Evolutionary conservation across 2,888 invertebrate genomes (phyloP).

Genomic region (Conomelus anceps): DNA sequence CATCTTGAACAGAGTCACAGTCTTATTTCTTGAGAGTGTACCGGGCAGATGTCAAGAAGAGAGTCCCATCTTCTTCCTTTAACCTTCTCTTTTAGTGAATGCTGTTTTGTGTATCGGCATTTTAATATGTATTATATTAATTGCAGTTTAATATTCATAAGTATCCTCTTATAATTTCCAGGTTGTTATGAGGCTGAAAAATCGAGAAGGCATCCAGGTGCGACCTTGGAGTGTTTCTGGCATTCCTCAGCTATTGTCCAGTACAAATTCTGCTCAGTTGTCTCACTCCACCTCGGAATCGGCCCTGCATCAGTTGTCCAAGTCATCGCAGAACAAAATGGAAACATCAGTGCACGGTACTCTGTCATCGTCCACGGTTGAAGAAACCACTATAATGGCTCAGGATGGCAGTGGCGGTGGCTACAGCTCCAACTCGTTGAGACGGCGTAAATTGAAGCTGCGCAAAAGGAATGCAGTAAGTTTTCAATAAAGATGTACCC

Average conservation of each 20-base stretch:
- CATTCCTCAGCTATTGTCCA: constrained; percentile 59
- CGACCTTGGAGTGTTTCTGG: constrained; percentile 88
- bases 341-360: constrained; percentile 38
- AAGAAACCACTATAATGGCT: constrained; percentile 41
- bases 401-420: constrained; percentile 39
- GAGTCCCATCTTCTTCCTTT: too few relatives aligned
- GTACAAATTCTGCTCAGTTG: constrained; percentile 41
- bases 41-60: too few relatives aligned
- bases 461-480: constrained; percentile 45
- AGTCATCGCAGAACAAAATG: constrained; percentile 32
- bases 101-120: neutral
- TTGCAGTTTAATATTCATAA: too few relatives aligned
- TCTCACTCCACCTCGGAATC: constrained; percentile 85
- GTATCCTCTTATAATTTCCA: too few relatives aligned
- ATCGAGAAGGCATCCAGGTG: constrained; percentile 42
- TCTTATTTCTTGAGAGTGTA: too few relatives aligned
- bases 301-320: constrained; percentile 65
- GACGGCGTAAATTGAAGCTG: constrained; percentile 44
- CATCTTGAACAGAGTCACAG: too few relatives aligned
- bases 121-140: too few relatives aligned
- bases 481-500: neutral
- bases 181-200: constrained; percentile 60
- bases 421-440: constrained; percentile 41
- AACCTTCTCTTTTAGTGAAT: constrained; percentile 15
- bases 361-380: constrained; percentile 49